Evolutionary conservation across 2,113 vertebrate species (phyloP).

Genomic region (Podarcis muralis): DNA sequence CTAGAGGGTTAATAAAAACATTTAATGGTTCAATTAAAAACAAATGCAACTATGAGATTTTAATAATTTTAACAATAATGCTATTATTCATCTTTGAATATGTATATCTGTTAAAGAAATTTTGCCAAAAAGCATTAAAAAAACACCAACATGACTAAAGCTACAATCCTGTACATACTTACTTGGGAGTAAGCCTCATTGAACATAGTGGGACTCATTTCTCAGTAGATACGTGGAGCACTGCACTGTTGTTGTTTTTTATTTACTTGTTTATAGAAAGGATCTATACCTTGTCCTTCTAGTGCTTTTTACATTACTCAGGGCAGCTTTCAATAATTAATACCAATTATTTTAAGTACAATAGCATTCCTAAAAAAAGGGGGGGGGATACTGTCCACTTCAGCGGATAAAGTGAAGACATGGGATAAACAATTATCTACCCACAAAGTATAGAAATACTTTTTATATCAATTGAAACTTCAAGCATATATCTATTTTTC

Average conservation of each 20-base stretch:
- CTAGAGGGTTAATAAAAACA: too few relatives aligned
- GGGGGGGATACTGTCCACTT: neutral
- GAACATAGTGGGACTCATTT: too few relatives aligned
- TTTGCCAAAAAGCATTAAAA: neutral
- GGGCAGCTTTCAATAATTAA: neutral
- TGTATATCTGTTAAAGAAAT: neutral
- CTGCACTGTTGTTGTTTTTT: too few relatives aligned
- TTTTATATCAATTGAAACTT: neutral
- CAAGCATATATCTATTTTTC: constrained; percentile 35
- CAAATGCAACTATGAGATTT: neutral
- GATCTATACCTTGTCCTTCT: neutral
- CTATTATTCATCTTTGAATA: neutral
- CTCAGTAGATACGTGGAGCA: too few relatives aligned
- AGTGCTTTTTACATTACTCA: neutral
- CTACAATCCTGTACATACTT: too few relatives aligned
- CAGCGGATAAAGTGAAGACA: neutral
- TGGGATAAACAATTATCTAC: neutral
- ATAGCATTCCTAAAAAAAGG: too few relatives aligned
- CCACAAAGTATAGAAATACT: neutral
- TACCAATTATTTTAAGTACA: neutral
- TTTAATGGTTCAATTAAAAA: neutral
- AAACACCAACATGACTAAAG: too few relatives aligned
- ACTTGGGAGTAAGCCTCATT: too few relatives aligned
- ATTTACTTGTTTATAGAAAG: neutral
- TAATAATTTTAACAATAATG: neutral